Evolutionary conservation across 1,140 invertebrate species (phyloP), one percentile per base, ranked within the genome.

Genomic region (Drosophila parvula): DNA sequence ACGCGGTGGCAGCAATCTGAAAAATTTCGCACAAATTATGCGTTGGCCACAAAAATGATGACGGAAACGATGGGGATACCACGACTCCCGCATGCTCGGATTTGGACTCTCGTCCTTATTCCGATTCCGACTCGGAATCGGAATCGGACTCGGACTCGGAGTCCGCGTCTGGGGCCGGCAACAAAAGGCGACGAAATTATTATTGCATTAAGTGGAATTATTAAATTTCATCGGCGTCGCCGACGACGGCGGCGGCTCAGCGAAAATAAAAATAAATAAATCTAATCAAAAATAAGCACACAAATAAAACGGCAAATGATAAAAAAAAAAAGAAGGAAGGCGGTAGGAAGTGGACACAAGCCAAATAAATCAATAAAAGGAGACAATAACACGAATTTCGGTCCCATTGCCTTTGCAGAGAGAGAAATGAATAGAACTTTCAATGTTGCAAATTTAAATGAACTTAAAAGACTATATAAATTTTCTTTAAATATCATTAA

Each of bases 141-240:
- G 55, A 32, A 12, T 30, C 7, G 14, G 45, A 50, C 27, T 30
- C 4, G 5, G 30, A 30, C 0, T 5, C 5, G 30, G 30, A 30
- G 30, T 30, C 30, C 10, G 16, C 50, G 28, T 22, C 61, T 18
- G 38, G 30, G 36, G 44, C 38, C 68, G 74, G 80, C 81, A 85
- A 86, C 83, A 86, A 86, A 83, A 83, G 83, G 83, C 82, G 82
- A 88, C 82, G 84, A 89, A 89, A 89, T 89, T 89, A 89, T 89
- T 89, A 89, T 89, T 89, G 84, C 84, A 89, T 89, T 89, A 89
- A 89, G 84, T 89, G 84, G 84, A 89, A 89, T 89, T 89, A 89
- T 89, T 89, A 89, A 89, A 89, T 89, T 89, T 89, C 84, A 89
- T 89, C 83, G 84, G 69, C 71, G 63, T 45, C 78, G 73, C 59